Conservation (phyloP, 2,797 vertebrate genomes). For the Microcaecilia unicolor region DNA sequence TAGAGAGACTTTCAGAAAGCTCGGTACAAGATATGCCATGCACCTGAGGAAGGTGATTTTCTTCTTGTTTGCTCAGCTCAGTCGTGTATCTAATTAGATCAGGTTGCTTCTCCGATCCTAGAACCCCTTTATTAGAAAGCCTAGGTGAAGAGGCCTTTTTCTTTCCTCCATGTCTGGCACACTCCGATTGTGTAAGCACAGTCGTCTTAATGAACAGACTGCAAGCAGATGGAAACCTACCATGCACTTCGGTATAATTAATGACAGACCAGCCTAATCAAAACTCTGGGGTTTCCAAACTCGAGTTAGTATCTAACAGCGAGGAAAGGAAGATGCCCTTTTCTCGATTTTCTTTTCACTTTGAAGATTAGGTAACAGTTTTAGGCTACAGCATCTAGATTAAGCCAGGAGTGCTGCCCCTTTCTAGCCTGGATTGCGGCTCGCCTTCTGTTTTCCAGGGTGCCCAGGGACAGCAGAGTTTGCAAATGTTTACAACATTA, state of each 20-base stretch:
- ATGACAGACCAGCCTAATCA: neutral
- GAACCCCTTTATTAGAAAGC: conserved; percentile 3
- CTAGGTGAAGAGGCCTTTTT: neutral
- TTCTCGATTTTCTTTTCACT: conserved; percentile 10
- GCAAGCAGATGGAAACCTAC: conserved; percentile 25
- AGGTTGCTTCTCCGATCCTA: conserved; percentile 14
- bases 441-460: conserved; percentile 47
- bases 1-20: conserved; percentile 1
- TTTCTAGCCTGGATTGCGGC: conserved; percentile 39
- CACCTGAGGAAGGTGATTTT: conserved; percentile 19
- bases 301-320: neutral
- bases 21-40: neutral
- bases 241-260: conserved; percentile 23
- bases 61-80: conserved; percentile 15
- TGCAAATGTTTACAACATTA: conserved; percentile 98
- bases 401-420: conserved; percentile 20
- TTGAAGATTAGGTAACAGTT: conserved; percentile 18
- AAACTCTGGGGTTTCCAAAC: conserved; percentile 9
- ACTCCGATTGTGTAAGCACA: neutral
- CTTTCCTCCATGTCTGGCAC: neutral
- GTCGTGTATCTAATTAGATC: conserved; percentile 26
- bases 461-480: conserved; percentile 81
- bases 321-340: neutral
- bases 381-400: conserved; percentile 9
- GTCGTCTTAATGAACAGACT: conserved; percentile 13